Evolutionary conservation across 2,797 vertebrate species (phyloP).

Genomic region (Psittacula derbiana): DNA sequence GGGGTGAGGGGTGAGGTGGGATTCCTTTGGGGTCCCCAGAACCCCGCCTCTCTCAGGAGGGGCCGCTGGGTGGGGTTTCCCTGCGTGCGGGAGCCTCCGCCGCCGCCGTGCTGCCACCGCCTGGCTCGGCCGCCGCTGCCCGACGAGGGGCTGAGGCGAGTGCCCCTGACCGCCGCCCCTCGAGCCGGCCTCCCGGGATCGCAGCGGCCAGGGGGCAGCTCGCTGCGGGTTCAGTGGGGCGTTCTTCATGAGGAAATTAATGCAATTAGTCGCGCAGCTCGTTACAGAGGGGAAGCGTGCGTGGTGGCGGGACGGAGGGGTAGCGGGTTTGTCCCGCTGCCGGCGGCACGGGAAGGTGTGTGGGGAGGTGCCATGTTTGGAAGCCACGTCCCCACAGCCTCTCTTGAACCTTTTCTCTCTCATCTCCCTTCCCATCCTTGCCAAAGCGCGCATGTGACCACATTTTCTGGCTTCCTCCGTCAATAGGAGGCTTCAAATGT

Average conservation of each 20-base stretch:
- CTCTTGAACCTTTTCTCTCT: slow-evolving; percentile 39
- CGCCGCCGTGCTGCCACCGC: slow-evolving; percentile 46
- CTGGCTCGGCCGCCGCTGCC: neutral
- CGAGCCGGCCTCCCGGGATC: neutral
- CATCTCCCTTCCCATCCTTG: neutral
- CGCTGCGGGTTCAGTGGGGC: neutral
- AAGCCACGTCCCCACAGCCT: slow-evolving; percentile 35
- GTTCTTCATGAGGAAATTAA: neutral
- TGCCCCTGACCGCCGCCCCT: neutral
- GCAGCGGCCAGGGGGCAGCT: neutral
- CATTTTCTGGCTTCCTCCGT: slow-evolving; percentile 29
- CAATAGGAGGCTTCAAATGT: slow-evolving; percentile 16
- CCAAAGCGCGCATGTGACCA: slow-evolving; percentile 13
- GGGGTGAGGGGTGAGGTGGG: slow-evolving; percentile 26
- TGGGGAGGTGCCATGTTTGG: slow-evolving; percentile 70
- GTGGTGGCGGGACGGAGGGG: neutral
- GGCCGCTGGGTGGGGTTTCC: slow-evolving; percentile 59
- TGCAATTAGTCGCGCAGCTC: neutral
- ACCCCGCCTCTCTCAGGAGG: slow-evolving; percentile 39
- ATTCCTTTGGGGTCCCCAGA: slow-evolving; percentile 39
- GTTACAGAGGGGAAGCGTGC: neutral
- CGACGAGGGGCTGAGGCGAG: neutral
- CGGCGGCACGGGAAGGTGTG: neutral
- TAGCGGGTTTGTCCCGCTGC: neutral
- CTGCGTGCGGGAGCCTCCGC: slow-evolving; percentile 2